Percentiles rank a stretch among this genome's conserved stretches.
These are phyloP conservation scores for Hypotaenidia okinawae DNA, from an alignment of 2,797 vertebrate species.

Conservation along the genomic window DNA sequence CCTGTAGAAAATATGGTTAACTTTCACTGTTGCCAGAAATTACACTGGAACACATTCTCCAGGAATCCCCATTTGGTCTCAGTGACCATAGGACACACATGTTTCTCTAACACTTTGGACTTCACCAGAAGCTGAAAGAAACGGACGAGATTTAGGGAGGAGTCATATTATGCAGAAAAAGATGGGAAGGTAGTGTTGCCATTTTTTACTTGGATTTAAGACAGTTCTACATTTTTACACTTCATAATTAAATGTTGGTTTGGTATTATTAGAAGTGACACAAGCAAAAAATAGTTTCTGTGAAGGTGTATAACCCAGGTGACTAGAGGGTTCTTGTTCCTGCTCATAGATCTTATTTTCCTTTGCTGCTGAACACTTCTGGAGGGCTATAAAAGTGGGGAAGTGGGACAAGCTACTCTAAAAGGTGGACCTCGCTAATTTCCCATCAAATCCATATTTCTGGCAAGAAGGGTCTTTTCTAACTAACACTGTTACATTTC, in stretches of 20 bases:
- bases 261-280: background rate
- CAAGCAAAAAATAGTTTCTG: background rate
- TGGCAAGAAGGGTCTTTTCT: background rate
- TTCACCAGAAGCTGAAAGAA: background rate
- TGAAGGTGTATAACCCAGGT: background rate
- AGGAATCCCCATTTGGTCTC: background rate
- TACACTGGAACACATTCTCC: background rate
- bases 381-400: rapidly evolving
- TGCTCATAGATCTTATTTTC: background rate
- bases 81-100: background rate
- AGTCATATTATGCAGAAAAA: background rate
- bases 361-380: background rate
- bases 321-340: rapidly evolving
- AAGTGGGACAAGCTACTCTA: background rate
- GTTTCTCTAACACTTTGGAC: background rate
- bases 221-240: background rate
- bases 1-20: background rate
- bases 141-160: background rate
- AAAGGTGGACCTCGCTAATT: background rate
- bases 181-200: background rate
- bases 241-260: background rate
- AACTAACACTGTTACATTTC: background rate
- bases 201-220: background rate
- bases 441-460: background rate
- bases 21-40: background rate